Evolutionary conservation across 92 coral and sea anemone genomes (phyloP).

Genomic region (Zoanthus solanderi): DNA sequence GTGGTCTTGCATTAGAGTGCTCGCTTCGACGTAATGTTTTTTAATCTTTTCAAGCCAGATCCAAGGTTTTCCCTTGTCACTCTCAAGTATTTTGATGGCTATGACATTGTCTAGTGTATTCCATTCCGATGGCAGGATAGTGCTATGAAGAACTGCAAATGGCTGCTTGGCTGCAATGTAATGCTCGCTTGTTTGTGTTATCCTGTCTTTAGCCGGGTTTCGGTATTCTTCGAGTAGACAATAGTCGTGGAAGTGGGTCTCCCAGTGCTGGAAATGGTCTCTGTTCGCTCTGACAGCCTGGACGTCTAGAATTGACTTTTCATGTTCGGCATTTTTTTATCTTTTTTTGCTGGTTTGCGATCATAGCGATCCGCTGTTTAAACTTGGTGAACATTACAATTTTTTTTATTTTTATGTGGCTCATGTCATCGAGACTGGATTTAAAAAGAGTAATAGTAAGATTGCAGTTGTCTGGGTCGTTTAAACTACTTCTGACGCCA

Average conservation of each 20-base stretch:
- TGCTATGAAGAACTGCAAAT: conserved; percentile 47
- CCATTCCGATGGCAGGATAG: conserved; percentile 47
- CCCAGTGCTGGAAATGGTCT: conserved; percentile 46
- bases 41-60: conserved; percentile 56
- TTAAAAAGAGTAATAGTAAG: neutral
- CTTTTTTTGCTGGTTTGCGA: neutral
- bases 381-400: conserved; percentile 3
- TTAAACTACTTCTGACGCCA: neutral
- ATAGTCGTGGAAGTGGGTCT: conserved; percentile 21
- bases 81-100: conserved; percentile 42
- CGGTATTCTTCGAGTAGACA: neutral
- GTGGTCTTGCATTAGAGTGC: conserved; percentile 50
- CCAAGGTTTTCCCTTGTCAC: conserved; percentile 45
- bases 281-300: conserved; percentile 13
- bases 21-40: conserved; percentile 40
- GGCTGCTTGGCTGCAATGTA: conserved; percentile 49
- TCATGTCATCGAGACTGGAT: neutral
- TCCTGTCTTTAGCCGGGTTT: neutral
- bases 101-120: conserved; percentile 50
- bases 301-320: conserved; percentile 45
- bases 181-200: conserved; percentile 36
- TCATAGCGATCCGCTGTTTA: neutral
- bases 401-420: neutral
- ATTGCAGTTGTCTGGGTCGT: neutral
- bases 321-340: conserved; percentile 14